These are phyloP conservation scores for Pipistrellus kuhlii DNA, from an alignment of 2,797 vertebrate genomes.

Conservation along the genomic window DNA sequence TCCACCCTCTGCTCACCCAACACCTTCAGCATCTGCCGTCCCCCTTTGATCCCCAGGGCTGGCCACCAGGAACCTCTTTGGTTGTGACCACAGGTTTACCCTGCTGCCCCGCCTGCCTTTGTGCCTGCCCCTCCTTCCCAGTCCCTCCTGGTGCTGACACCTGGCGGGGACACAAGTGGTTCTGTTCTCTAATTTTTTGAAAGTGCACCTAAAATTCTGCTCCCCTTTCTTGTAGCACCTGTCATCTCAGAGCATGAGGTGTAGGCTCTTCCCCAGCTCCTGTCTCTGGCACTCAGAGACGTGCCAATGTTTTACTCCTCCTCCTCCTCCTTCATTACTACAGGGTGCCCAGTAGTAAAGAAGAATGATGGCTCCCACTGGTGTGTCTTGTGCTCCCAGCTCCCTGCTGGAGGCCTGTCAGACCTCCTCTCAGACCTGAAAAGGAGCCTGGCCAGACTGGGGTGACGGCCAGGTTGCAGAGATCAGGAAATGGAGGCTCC, in stretches of 20 bases:
- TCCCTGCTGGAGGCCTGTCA: neutral
- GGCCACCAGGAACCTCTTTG: neutral
- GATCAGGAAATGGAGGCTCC: neutral
- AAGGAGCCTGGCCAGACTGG: neutral
- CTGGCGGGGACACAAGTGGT: accelerated
- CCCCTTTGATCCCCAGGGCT: neutral
- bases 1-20: neutral
- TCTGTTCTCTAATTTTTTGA: neutral
- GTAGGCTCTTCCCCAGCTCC: neutral
- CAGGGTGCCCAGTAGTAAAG: neutral
- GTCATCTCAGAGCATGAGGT: neutral
- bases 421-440: neutral
- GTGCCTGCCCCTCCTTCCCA: neutral
- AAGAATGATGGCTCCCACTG: neutral
- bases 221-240: no score
- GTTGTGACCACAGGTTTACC: accelerated
- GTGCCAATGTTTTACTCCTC: neutral
- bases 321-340: neutral
- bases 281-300: neutral
- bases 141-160: neutral
- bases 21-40: neutral
- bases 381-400: neutral
- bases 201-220: neutral
- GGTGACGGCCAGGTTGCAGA: neutral
- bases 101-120: neutral